Evolutionary conservation across 1,140 invertebrate species (phyloP).

Genomic region (Lepeophtheirus salmonis): DNA sequence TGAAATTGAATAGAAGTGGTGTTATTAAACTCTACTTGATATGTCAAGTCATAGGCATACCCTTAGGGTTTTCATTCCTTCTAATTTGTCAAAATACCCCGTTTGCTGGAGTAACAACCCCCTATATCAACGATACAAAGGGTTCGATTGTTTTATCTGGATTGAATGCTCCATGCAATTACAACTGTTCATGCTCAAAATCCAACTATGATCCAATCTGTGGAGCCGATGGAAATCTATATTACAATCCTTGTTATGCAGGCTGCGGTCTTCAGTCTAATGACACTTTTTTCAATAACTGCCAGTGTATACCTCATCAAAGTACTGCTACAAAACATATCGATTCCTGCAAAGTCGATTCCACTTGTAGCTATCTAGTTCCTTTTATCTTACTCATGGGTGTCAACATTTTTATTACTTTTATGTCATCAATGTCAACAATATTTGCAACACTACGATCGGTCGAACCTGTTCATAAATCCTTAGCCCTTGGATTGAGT

Average conservation of each 20-base stretch:
- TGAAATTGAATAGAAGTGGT: conserved; percentile 46
- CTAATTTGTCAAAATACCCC: conserved; percentile 48
- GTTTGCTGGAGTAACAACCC: conserved; percentile 49
- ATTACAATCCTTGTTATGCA: conserved; percentile 25
- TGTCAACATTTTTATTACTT: conserved; percentile 11
- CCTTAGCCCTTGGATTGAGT: conserved; percentile 6
- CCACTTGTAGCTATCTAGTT: background rate
- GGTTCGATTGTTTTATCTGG: background rate
- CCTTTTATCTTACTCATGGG: background rate
- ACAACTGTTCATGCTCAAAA: conserved; percentile 36
- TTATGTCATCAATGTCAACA: conserved; percentile 12
- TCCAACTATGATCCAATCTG: conserved; percentile 29
- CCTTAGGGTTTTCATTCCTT: conserved; percentile 43
- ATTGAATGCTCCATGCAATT: conserved; percentile 33
- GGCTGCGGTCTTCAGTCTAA: conserved; percentile 28
- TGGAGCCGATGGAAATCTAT: conserved; percentile 25
- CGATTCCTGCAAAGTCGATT: background rate
- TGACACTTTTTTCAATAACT: background rate
- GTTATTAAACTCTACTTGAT: conserved; percentile 52
- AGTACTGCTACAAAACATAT: background rate
- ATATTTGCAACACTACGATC: conserved; percentile 12
- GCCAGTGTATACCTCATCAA: background rate
- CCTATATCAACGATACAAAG: conserved; percentile 27
- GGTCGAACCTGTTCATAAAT: conserved; percentile 10
- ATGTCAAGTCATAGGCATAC: conserved; percentile 36